Evolutionary conservation across 2,888 invertebrate species (phyloP).

Genomic region (Amphipyra berbera): DNA sequence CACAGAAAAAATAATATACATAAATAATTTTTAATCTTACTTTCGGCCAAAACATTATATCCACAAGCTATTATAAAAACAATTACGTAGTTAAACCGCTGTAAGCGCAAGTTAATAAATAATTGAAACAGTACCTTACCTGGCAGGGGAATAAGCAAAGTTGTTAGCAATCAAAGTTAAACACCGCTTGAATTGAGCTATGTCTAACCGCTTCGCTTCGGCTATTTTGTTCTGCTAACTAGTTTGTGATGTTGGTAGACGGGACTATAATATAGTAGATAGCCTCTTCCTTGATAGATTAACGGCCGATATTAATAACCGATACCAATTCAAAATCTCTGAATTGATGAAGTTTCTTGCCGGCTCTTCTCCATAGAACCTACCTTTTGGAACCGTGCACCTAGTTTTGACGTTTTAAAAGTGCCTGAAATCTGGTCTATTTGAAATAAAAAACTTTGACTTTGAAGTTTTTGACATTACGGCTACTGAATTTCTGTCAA

Average conservation of each 20-base stretch:
- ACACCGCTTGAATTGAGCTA: conserved; percentile 48
- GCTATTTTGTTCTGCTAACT: conserved; percentile 30
- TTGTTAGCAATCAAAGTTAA: conserved; percentile 54
- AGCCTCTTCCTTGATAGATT: too few relatives aligned
- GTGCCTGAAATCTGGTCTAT: too few relatives aligned
- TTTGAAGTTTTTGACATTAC: too few relatives aligned
- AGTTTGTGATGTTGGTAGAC: conserved; percentile 10
- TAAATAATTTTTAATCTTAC: background rate
- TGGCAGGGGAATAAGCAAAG: conserved; percentile 50
- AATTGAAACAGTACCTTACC: conserved; percentile 50
- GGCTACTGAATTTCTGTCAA: too few relatives aligned
- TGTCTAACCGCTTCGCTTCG: conserved; percentile 33
- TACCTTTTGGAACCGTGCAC: too few relatives aligned
- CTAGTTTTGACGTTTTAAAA: too few relatives aligned
- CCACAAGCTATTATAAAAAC: conserved; percentile 28
- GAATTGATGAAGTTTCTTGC: too few relatives aligned
- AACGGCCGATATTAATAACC: too few relatives aligned
- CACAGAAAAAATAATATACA: too few relatives aligned
- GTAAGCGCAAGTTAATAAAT: conserved; percentile 50
- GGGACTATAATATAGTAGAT: conserved; percentile 12
- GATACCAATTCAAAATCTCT: too few relatives aligned
- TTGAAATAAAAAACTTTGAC: too few relatives aligned
- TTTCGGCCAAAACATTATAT: conserved; percentile 14
- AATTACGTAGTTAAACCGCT: conserved; percentile 46
- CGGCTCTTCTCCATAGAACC: too few relatives aligned